Conservation (phyloP, 1,140 invertebrate species). For the Tetragnatha versicolor region DNA sequence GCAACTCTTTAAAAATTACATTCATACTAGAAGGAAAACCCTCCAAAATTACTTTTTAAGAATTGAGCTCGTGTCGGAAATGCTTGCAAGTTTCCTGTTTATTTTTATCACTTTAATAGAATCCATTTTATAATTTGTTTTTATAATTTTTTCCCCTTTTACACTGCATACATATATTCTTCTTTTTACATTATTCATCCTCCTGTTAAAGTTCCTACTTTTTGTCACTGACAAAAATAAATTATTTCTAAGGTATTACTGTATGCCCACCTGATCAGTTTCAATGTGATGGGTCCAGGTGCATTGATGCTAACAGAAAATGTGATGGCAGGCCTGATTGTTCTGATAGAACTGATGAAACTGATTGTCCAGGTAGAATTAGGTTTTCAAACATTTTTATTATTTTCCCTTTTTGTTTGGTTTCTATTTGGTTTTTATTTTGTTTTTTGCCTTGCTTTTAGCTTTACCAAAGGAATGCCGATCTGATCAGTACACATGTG, state of each 20-base stretch:
- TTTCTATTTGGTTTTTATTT: not conserved
- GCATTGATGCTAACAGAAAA: slow-evolving; percentile 33
- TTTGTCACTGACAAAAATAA: too few species aligned
- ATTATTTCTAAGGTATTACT: slow-evolving; percentile 28
- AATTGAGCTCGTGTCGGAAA: too few species aligned
- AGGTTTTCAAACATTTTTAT: not conserved
- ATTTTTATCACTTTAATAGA: not conserved
- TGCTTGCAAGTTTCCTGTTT: too few species aligned
- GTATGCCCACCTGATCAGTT: slow-evolving; percentile 40
- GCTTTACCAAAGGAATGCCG: slow-evolving; percentile 55
- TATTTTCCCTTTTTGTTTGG: not conserved
- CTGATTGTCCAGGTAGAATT: slow-evolving; percentile 46
- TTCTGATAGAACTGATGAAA: slow-evolving; percentile 60
- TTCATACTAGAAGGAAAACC: not conserved
- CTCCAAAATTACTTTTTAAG: not conserved
- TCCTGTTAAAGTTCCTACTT: too few species aligned
- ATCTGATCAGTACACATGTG: slow-evolving; percentile 66
- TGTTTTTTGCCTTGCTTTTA: not conserved
- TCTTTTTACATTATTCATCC: not conserved
- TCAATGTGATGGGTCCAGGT: slow-evolving; percentile 43
- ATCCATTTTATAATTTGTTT: not conserved
- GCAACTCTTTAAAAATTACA: too few species aligned
- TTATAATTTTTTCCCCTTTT: not conserved
- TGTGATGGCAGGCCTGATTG: slow-evolving; percentile 68
- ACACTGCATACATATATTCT: not conserved